Evolutionary conservation across 2,888 invertebrate species (phyloP), one percentile per base, ranked within the genome.

Genomic region (Trichopoda pennipes): DNA sequence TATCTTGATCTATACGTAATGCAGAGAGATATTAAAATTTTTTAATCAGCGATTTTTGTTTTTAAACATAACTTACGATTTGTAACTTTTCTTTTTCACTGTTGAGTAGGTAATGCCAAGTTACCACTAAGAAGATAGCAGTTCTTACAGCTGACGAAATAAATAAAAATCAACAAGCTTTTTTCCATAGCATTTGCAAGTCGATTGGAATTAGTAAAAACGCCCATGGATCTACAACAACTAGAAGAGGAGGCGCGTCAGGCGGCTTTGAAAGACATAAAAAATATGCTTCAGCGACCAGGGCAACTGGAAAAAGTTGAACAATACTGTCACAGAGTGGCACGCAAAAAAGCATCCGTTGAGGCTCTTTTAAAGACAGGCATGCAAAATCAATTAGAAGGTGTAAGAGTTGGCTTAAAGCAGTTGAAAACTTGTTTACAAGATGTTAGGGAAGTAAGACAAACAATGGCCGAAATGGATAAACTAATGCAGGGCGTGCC

Each of bases 381-480:
- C 1, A 97, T 99, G 93, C 99, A 99, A 91, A 97, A 98, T 84
- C 99, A 99, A 91, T 92, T 99, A 72, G 99, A 99, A 91, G 99
- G 98, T 0, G 99, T 99, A 0, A 94, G 96, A 86, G 96, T 97
- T 14, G 99, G 99, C 0, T 93, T 99, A 19, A 96, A 96, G 87
- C 97, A 99, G 89, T 92, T 99, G 55, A 95, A 96, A 88, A 94
- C 94, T 77, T 97, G 98, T 61, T 92, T 97, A 68, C 94, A 95
- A 86, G 97, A 98, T 91, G 96, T 99, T 2, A 92, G 94, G 90
- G 95, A 96, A 89, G 93, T 95, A 28, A 92, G 93, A 84, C 87
- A 90, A 1, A 96, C 96, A 86, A 93, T 97, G 90, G 93, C 94
- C 87, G 94, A 95, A 82, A 94, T 99, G 83, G 95, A 95, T 82